Percentiles rank a stretch among this genome's conserved stretches.
Evolutionary conservation across 2,113 vertebrate genomes (phyloP).

Genomic region (Sterrhoptilus dennistouni): DNA sequence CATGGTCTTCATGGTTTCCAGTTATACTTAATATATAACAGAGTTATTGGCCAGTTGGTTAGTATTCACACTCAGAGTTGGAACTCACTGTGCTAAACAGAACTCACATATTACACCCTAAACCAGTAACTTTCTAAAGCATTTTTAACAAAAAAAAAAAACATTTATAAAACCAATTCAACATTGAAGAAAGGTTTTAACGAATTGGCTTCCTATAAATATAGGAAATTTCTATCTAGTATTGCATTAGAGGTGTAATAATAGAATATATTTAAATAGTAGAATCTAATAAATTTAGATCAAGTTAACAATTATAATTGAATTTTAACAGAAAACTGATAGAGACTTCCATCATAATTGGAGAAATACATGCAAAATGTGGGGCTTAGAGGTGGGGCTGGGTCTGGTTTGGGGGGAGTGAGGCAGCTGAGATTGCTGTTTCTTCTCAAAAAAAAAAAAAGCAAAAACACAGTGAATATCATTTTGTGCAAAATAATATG

Average conservation of each 20-base stretch:
- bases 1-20: background rate
- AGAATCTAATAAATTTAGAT: background rate
- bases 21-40: background rate
- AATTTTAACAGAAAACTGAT: background rate
- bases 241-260: background rate
- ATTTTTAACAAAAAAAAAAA: background rate
- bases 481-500: background rate
- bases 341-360: background rate
- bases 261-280: background rate
- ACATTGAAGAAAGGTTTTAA: background rate
- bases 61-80: background rate
- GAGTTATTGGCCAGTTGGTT: background rate
- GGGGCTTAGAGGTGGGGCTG: accelerated
- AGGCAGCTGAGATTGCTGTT: accelerated
- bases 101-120: background rate
- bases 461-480: background rate
- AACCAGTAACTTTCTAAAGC: background rate
- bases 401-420: background rate
- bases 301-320: background rate
- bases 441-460: background rate
- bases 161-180: background rate
- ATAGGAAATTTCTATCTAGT: background rate
- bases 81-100: background rate
- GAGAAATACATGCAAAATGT: background rate
- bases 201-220: background rate